A percentile compares a stretch with the other conserved stretches of the same genome.
Evolutionary conservation across 2,113 vertebrate genomes (phyloP).

Genomic region (Rhynchomys soricoides): DNA sequence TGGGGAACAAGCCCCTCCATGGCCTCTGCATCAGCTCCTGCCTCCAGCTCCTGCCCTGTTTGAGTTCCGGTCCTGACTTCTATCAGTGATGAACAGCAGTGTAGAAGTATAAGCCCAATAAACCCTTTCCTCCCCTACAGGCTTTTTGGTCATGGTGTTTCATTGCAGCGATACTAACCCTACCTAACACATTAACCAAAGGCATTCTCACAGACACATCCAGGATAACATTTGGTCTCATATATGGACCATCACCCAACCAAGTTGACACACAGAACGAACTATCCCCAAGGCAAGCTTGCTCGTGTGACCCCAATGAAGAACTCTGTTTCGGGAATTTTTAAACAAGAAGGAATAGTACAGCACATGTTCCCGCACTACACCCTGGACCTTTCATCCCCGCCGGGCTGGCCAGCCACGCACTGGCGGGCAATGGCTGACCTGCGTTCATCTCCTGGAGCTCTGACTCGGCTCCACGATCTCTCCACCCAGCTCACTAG

Average conservation of each 20-base stretch:
- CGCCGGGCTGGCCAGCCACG: too few relatives aligned
- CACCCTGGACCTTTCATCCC: too few relatives aligned
- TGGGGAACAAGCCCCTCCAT: too few relatives aligned
- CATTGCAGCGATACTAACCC: background rate
- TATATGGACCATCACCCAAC: background rate
- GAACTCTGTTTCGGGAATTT: too few relatives aligned
- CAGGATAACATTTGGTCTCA: background rate
- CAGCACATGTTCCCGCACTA: too few relatives aligned
- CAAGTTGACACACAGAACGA: background rate
- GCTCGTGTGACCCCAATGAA: background rate
- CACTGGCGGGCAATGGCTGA: too few relatives aligned
- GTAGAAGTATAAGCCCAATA: background rate
- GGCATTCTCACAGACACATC: background rate
- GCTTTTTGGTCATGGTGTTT: background rate
- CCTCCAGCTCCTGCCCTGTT: background rate
- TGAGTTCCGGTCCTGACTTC: too few relatives aligned
- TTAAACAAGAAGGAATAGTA: too few relatives aligned
- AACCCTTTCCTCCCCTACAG: background rate
- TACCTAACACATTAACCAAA: background rate
- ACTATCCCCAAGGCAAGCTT: background rate
- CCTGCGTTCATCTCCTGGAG: too few relatives aligned
- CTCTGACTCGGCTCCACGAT: too few relatives aligned
- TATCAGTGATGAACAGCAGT: background rate
- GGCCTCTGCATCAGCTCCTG: background rate
- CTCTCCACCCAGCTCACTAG: too few relatives aligned